These are phyloP conservation scores for Prosopocoilus inquinatus DNA, from an alignment of 2,888 invertebrate species.

Conservation along the genomic window DNA sequence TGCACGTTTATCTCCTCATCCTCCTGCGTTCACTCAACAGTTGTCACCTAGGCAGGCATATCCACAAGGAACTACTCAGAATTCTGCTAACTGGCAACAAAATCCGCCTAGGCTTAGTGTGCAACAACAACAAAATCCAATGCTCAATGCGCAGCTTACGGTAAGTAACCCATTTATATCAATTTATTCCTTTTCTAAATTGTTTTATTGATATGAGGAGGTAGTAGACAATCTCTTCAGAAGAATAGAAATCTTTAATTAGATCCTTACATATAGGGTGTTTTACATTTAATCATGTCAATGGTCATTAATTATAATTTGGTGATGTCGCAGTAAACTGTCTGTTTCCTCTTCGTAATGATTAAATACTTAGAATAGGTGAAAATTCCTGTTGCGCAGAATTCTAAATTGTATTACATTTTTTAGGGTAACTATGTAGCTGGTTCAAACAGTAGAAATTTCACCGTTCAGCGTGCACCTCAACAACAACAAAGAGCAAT, in stretches of 20 bases:
- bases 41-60: slow-evolving; percentile 55
- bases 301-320: too few species aligned
- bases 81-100: slow-evolving; percentile 42
- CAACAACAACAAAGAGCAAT: slow-evolving; percentile 48
- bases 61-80: slow-evolving; percentile 37
- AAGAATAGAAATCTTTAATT: too few species aligned
- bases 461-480: slow-evolving; percentile 33
- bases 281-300: too few species aligned
- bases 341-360: too few species aligned
- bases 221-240: too few species aligned
- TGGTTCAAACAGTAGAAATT: slow-evolving; percentile 34
- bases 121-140: slow-evolving; percentile 81
- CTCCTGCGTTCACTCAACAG: slow-evolving; percentile 55
- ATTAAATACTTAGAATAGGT: slow-evolving; percentile 5
- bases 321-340: too few species aligned
- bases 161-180: slow-evolving; percentile 55
- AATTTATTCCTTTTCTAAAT: slow-evolving; percentile 9
- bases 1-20: slow-evolving; percentile 58
- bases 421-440: slow-evolving; percentile 37
- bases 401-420: too few species aligned
- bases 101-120: slow-evolving; percentile 61
- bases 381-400: background rate
- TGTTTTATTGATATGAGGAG: too few species aligned
- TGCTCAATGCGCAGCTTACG: slow-evolving; percentile 82
- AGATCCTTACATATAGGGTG: too few species aligned